Evolutionary conservation across 2,797 vertebrate species (phyloP).

Genomic region (Scyliorhinus canicula): DNA sequence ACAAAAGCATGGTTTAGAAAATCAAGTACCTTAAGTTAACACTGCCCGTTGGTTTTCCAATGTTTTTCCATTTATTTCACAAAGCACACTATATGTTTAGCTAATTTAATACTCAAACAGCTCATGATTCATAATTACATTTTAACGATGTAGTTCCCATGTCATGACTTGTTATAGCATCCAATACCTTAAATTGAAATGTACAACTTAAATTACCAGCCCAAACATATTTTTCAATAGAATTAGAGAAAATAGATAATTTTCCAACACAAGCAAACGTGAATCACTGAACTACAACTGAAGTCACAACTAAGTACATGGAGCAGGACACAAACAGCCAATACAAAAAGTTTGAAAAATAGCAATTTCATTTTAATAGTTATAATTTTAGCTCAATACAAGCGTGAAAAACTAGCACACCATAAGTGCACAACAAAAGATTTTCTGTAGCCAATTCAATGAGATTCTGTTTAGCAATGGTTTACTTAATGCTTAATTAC

Average conservation of each 20-base stretch:
- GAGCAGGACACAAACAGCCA: neutral
- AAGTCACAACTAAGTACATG: neutral
- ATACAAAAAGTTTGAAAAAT: neutral
- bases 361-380: neutral
- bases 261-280: neutral
- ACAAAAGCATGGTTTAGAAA: neutral
- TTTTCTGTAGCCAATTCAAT: neutral
- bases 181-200: neutral
- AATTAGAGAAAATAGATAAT: neutral
- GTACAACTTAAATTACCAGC: neutral
- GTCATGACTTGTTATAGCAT: neutral
- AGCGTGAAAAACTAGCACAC: neutral
- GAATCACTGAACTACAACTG: neutral
- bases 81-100: neutral
- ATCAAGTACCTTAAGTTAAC: neutral
- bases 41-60: neutral
- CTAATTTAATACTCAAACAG: neutral
- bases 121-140: neutral
- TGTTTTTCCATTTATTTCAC: neutral
- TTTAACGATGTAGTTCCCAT: neutral
- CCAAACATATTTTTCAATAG: neutral
- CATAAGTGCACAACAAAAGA: neutral
- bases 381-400: neutral
- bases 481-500: neutral
- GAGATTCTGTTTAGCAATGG: neutral